These are phyloP conservation scores for Heliconius eleuchia DNA, from an alignment of 1,140 invertebrate genomes.

Conservation along the genomic window DNA sequence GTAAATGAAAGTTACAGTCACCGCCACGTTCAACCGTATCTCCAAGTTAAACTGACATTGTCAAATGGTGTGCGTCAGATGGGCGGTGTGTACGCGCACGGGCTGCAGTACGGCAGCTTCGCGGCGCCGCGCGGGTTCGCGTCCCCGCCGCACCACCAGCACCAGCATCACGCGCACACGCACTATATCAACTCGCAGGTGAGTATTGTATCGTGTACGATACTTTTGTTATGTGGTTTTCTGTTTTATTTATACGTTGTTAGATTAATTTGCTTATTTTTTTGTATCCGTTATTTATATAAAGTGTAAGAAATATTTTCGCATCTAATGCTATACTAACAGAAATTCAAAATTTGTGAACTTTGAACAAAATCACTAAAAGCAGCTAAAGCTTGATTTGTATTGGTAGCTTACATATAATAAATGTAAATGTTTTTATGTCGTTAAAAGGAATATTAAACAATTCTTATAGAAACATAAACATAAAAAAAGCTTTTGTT, in stretches of 20 bases:
- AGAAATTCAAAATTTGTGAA: no score
- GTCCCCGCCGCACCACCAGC: conserved; percentile 58
- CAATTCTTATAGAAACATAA: no score
- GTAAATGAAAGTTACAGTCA: not conserved
- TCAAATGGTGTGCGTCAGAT: conserved; percentile 46
- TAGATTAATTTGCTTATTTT: no score
- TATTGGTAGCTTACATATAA: no score
- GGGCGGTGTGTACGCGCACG: conserved; percentile 68
- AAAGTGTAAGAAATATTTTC: no score
- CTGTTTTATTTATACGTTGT: not conserved
- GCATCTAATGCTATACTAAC: no score
- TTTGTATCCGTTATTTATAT: no score
- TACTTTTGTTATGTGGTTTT: not conserved
- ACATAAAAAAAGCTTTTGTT: no score
- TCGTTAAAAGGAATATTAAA: no score
- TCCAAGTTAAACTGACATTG: not conserved
- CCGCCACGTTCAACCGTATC: not conserved
- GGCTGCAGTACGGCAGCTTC: conserved; percentile 63
- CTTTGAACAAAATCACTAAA: no score
- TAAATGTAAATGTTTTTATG: no score
- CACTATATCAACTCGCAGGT: conserved; percentile 71
- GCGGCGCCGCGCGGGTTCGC: conserved; percentile 67
- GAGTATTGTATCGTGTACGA: conserved; percentile 24
- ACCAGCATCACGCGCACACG: conserved; percentile 47
- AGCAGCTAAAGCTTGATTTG: no score